Percentiles rank a stretch among this genome's conserved stretches.
Evolutionary conservation across 2,113 vertebrate species (phyloP).

Genomic region (Charina bottae): DNA sequence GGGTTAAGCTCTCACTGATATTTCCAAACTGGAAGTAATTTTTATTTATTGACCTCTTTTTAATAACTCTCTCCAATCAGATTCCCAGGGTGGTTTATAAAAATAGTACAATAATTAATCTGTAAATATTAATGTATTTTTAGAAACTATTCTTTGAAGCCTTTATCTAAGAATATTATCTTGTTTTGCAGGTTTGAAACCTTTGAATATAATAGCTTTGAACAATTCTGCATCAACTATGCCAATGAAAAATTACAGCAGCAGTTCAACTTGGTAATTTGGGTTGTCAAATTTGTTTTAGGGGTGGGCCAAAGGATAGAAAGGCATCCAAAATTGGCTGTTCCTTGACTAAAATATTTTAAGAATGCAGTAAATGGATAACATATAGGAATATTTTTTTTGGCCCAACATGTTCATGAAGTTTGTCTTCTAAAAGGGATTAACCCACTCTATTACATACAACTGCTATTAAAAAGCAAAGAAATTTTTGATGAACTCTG

Average conservation of each 20-base stretch:
- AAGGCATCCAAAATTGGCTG: background rate
- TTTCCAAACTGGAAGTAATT: background rate
- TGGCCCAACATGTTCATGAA: background rate
- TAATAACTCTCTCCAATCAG: background rate
- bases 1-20: background rate
- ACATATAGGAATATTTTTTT: background rate
- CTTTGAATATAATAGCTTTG: slow-evolving; percentile 95
- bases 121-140: background rate
- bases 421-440: background rate
- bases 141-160: accelerated
- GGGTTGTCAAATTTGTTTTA: background rate
- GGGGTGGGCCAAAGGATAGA: background rate
- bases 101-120: background rate
- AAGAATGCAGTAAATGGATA: background rate
- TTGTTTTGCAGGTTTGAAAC: slow-evolving; percentile 89
- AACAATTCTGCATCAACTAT: slow-evolving; percentile 99
- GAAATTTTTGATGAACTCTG: background rate
- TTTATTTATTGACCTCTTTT: no score
- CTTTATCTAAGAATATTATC: slow-evolving; percentile 28
- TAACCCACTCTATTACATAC: background rate
- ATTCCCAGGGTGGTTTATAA: background rate
- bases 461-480: background rate
- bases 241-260: slow-evolving; percentile 98
- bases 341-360: background rate
- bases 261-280: slow-evolving; percentile 93